These are phyloP conservation scores for Antennarius maculatus DNA, from an alignment of 2,797 vertebrate genomes.

Conservation along the genomic window DNA sequence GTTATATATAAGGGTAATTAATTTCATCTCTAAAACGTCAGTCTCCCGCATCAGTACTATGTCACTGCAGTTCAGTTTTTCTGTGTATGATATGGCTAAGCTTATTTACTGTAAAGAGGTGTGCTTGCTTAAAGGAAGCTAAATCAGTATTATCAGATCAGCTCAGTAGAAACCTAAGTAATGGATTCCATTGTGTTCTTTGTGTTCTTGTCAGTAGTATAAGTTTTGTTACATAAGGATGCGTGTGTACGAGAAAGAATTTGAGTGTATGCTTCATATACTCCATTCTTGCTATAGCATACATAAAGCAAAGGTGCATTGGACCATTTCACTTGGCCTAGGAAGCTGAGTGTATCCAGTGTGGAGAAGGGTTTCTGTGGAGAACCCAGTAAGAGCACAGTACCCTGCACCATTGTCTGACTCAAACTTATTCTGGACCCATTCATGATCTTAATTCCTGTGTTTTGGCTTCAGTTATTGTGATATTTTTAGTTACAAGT, in stretches of 20 bases:
- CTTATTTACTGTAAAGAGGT: slow-evolving; percentile 32
- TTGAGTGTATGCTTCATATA: neutral
- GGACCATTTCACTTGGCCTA: slow-evolving; percentile 11
- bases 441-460: slow-evolving; percentile 10
- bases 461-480: slow-evolving; percentile 18
- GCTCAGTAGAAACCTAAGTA: slow-evolving; percentile 35
- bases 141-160: slow-evolving; percentile 64
- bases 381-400: neutral
- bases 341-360: slow-evolving; percentile 18
- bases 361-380: slow-evolving; percentile 8
- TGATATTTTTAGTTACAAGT: slow-evolving; percentile 10
- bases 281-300: slow-evolving; percentile 4
- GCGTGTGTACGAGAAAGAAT: neutral
- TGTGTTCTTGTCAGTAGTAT: slow-evolving; percentile 52
- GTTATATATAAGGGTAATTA: too few species aligned
- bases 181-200: slow-evolving; percentile 61
- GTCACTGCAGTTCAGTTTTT: too few species aligned
- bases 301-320: slow-evolving; percentile 11
- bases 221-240: slow-evolving; percentile 53
- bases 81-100: slow-evolving; percentile 17
- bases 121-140: slow-evolving; percentile 44
- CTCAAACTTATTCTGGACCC: neutral
- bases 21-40: too few species aligned
- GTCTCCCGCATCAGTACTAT: too few species aligned
- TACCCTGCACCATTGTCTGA: slow-evolving; percentile 11